Base-by-base conservation (phyloP, 1,140 invertebrate species). In the Palaemon carinicauda region DNA sequence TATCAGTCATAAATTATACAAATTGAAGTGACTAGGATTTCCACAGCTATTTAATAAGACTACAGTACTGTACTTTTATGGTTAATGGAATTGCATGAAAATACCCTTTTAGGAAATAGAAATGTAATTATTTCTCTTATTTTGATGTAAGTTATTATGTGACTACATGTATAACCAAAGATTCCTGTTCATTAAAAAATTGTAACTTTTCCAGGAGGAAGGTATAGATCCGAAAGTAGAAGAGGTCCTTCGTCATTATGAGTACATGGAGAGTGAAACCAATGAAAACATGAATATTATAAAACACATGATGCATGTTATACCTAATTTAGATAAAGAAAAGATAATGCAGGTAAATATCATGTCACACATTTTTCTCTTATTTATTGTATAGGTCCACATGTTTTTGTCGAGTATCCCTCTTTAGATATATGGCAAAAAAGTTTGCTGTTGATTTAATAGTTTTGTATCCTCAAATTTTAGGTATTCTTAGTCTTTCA, bases 301-400 rank as follows among this genome's bases (percentile, higher is more conserved):
- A 89, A 94, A 96, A 82, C 95, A 95, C 90, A 97, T 97, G 96
- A 92, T 96, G 19, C 94, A 95, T 88, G 91, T 97, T 90, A 86
- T 86, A 54, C 96, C 96, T 19, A 95, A 94, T 14, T 92, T 97
- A 33, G 94, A 94, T 51, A 93, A 93, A 88, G 94, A 95, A 65
- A 94, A 94, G 90, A 94, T 97, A 85, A 92, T 95, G 51, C 93
- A 90, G 89, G 88, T 87, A 75, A 73, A 53, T 60, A 14, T 71
- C 24, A 51, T 12, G 15, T 71, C 27, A 29, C 12, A 17, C 12
- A 17, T 80, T 24, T 80, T 56, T 27, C 15, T 56, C 41, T 53
- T 80, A 17, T 56, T 19, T 33, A 21, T 29, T 7, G n/a, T 15
- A 14, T 29, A 56, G 53, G 10, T 41, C 41, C 3, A 4, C 41